Evolutionary conservation across 2,797 vertebrate genomes (phyloP), one percentile per base, ranked within the genome.

Genomic region (Coracias cyanogaster): DNA sequence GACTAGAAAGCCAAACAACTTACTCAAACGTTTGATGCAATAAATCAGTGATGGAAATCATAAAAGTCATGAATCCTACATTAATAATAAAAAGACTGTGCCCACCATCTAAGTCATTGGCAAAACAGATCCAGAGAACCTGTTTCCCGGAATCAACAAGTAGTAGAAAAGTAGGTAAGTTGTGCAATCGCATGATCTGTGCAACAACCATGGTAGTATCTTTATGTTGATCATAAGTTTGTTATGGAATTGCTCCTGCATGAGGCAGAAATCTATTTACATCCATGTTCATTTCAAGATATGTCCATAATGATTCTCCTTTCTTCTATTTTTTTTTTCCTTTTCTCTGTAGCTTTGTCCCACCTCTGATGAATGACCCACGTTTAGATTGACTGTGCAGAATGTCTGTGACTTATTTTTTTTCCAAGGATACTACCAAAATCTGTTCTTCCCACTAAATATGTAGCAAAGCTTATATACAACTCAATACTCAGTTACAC

Each of bases 401-500:
- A 29, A 69, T 9, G 12, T 49, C 51, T 57, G 5, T 65, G 41
- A 46, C 2, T 26, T 61, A 19, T 3, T 37, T 33, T 33, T 35
- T 43, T 81, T 73, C n/a, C 51, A 85, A 2, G 13, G 10, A 51
- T 35, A 58, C 4, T 12, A 51, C 15, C 33, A 82, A 76, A 64
- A 48, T 21, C 12, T 64, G 66, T 85, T 76, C n/a, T 49, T 5
- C 24, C 54, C 5, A 4, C 7, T 9, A 71, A 80, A 21, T 13
- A 61, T 0, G 15, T 3, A 15, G 2, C 9, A 83, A 60, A 64
- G 1, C 18, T 74, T 43, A 8, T 10, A 43, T 2, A 52, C 5
- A 78, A 46, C 8, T 84, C 25, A 55, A 46, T 12, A 49, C 28
- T 76, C 0, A 1, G 21, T 28, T 65, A 21, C 2, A 7, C 9